Base-by-base conservation (phyloP, 2,888 invertebrate genomes). In the Unio delphinus region DNA sequence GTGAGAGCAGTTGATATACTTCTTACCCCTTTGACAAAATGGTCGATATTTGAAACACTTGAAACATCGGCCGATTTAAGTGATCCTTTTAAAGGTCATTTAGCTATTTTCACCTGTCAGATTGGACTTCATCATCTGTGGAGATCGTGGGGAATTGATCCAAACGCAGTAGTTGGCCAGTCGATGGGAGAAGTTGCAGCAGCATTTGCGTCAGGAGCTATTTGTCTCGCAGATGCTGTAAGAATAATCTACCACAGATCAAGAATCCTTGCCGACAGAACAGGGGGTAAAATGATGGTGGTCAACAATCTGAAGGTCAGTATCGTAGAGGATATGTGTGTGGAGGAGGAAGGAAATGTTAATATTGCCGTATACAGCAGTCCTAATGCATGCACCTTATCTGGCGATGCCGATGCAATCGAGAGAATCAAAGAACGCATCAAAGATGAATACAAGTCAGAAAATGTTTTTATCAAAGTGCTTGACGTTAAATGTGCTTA, bases 121-220 rank as follows among this genome's bases (percentile, higher is more conserved):
- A 68, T 81, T 15, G 79, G 68, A 0, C 64, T 80, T 11, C 64
- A 66, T 8, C 26, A 55, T 8, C 55, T 81, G 23, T 78, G 79
- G 78, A 54, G 60, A 23, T 55, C 69, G 58, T 70, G 68, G 15
- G 82, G 83, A 6, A 59, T 84, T 23, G 3, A n/a, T 18, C 75
- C 80, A 5, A 69, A 70, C 60, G 67, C 61, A 55, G 70, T 83
- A 18, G 59, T 84, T n/a, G 83, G 83, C 23, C 83, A 83, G 65
- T 81, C 81, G 1, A 72, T 82, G 17, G 83, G 83, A 7, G 83
- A 84, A 57, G 81, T 84, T 11, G 79, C 83, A 18, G 83, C 81
- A 6, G 80, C 81, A 2, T 78, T 78, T 68, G 75, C 74, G 30
- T 64, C 79, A 11, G 80, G 80, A 15, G 63, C 66, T 28, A 56